Percentiles rank a stretch among this genome's conserved stretches.
Conservation (phyloP, 2,888 invertebrate genomes). For the Blastobasis lacticolella region DNA sequence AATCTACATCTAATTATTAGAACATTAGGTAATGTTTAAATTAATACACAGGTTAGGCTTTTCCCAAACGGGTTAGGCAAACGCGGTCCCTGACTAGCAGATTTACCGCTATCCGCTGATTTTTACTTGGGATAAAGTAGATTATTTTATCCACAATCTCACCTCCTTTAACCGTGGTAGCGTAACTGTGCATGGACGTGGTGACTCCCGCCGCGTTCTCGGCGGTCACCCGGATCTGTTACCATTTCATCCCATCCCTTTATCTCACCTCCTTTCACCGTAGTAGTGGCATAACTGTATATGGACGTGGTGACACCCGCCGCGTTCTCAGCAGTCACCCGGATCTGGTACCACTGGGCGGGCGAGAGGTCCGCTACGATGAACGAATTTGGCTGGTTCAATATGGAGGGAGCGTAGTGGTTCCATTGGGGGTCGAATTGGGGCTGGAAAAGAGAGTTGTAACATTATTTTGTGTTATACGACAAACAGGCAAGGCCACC, state of each 20-base stretch:
- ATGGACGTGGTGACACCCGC: slow-evolving; percentile 74
- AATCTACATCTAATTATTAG: too few relatives aligned
- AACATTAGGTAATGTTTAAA: too few relatives aligned
- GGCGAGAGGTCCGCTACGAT: slow-evolving; percentile 68
- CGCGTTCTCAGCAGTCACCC: slow-evolving; percentile 75
- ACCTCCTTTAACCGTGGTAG: slow-evolving; percentile 76
- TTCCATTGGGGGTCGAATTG: slow-evolving; percentile 40
- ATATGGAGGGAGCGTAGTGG: slow-evolving; percentile 32
- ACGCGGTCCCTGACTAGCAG: too few relatives aligned
- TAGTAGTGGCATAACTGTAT: slow-evolving; percentile 76
- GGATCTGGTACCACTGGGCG: slow-evolving; percentile 77
- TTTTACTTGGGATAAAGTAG: neutral
- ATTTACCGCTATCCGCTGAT: too few relatives aligned
- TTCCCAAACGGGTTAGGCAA: too few relatives aligned
- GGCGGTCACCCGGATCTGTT: slow-evolving; percentile 73
- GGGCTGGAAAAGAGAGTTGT: slow-evolving; percentile 29
- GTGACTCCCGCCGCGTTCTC: slow-evolving; percentile 77
- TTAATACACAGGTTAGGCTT: too few relatives aligned
- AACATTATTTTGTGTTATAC: too few relatives aligned
- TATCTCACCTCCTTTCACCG: slow-evolving; percentile 70
- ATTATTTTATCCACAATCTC: slow-evolving; percentile 9
- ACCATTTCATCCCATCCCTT: too few relatives aligned
- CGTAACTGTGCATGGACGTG: slow-evolving; percentile 70
- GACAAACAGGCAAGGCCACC: too few relatives aligned
- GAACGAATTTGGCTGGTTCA: slow-evolving; percentile 53